A percentile compares a stretch with the other conserved stretches of the same genome.
Conservation (phyloP, 2,888 invertebrate species). For the Hemistola chrysoprasaria region DNA sequence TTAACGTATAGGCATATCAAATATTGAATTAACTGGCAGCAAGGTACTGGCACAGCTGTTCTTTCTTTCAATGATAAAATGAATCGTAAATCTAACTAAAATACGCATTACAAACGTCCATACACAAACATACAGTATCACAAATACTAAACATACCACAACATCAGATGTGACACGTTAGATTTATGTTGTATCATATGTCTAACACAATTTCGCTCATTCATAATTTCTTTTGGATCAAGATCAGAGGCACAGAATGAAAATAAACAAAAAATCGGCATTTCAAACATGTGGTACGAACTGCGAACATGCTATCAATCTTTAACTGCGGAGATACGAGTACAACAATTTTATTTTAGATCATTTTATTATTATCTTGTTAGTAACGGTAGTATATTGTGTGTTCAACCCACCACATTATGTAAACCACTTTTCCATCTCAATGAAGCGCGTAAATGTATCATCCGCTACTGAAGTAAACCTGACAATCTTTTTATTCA, state of each 20-base stretch:
- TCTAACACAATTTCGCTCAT: constrained; percentile 21
- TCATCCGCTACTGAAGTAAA: neutral
- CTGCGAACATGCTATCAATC: neutral
- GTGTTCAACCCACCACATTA: too few species aligned
- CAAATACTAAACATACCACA: constrained; percentile 30
- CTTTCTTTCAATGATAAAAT: constrained; percentile 32
- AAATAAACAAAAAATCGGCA: constrained; percentile 10
- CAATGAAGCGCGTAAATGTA: neutral
- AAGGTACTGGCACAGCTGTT: constrained; percentile 21
- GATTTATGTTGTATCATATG: constrained; percentile 34
- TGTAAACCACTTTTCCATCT: too few species aligned
- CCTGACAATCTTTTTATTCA: neutral
- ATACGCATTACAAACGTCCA: constrained; percentile 25
- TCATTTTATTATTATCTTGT: too few species aligned
- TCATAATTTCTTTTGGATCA: constrained; percentile 31
- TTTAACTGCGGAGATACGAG: neutral
- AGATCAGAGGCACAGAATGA: constrained; percentile 33
- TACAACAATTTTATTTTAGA: too few species aligned
- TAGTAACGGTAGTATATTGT: too few species aligned
- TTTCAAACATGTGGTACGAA: constrained; percentile 2
- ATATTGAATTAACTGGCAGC: constrained; percentile 15
- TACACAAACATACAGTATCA: constrained; percentile 32
- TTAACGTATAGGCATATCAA: neutral
- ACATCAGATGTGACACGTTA: constrained; percentile 25
- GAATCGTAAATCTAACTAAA: constrained; percentile 34